Evolutionary conservation across 1,140 invertebrate genomes (phyloP).

Genomic region (Hyposmocoma kahamanoa): DNA sequence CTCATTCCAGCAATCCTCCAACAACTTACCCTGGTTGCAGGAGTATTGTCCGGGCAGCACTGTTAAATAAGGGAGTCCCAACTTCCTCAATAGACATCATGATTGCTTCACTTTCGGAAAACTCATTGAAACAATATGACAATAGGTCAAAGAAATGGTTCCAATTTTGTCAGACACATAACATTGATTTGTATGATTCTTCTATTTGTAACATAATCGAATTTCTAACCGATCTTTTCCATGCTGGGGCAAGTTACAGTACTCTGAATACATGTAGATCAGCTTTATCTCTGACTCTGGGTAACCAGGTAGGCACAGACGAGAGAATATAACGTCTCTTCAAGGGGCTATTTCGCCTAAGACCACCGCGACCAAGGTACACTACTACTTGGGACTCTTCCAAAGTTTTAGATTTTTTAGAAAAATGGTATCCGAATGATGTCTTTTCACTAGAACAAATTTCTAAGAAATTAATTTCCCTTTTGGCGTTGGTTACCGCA

Average conservation of each 20-base stretch:
- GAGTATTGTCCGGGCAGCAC: neutral
- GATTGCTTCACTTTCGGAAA: too few relatives aligned
- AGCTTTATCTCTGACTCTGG: neutral
- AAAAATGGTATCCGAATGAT: neutral
- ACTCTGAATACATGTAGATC: neutral
- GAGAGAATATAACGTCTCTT: neutral
- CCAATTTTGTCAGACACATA: neutral
- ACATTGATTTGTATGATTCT: neutral
- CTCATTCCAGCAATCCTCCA: neutral
- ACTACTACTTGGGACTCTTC: neutral
- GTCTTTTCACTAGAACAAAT: neutral
- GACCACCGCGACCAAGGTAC: neutral
- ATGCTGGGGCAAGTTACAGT: neutral
- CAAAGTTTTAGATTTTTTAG: neutral
- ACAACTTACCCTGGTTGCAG: constrained; percentile 1
- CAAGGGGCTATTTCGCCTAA: neutral
- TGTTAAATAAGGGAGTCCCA: neutral
- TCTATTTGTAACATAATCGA: neutral
- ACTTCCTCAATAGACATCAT: neutral
- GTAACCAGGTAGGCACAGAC: neutral
- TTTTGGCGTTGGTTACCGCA: neutral
- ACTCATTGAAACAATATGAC: neutral
- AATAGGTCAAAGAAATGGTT: neutral
- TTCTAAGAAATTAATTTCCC: neutral
- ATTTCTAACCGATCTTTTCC: constrained; percentile 4